Conservation (phyloP, 2,888 invertebrate genomes). For the Agonopterix heracliana region DNA sequence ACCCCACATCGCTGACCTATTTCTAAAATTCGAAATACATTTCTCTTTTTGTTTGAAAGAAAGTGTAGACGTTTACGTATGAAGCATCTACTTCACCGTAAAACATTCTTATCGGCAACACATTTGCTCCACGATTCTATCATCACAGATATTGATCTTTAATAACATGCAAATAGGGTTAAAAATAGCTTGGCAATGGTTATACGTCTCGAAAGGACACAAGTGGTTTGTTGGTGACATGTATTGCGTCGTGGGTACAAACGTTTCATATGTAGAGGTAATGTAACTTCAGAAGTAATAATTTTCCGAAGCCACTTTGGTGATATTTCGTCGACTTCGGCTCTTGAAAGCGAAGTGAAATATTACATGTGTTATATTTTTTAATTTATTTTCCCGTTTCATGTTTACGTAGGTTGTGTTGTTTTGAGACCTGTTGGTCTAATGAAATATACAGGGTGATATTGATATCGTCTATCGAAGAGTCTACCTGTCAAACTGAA, state of each 20-base stretch:
- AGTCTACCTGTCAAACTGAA: too few species aligned
- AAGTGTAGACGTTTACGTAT: constrained; percentile 32
- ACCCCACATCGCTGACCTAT: background rate
- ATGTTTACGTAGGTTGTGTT: too few species aligned
- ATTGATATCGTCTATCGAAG: too few species aligned
- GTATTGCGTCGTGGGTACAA: constrained; percentile 26
- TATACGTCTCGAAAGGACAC: constrained; percentile 27
- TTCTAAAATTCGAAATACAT: background rate
- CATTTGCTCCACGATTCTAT: constrained; percentile 12
- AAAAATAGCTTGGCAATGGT: constrained; percentile 3
- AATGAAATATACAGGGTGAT: too few species aligned
- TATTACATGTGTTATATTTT: too few species aligned
- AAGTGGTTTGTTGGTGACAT: constrained; percentile 33
- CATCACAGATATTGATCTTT: background rate
- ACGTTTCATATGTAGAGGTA: constrained; percentile 6
- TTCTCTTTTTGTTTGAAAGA: constrained; percentile 26
- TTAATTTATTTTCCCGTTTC: too few species aligned
- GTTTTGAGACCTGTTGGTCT: too few species aligned
- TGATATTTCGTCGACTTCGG: too few species aligned
- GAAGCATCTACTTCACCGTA: constrained; percentile 31
- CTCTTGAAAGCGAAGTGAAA: too few species aligned
- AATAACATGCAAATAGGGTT: background rate
- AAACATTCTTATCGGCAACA: constrained; percentile 43
- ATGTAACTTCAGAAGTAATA: background rate
- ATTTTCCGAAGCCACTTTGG: background rate